These are phyloP conservation scores for Meghimatium bilineatum DNA, from an alignment of 2,888 invertebrate species.

Conservation along the genomic window DNA sequence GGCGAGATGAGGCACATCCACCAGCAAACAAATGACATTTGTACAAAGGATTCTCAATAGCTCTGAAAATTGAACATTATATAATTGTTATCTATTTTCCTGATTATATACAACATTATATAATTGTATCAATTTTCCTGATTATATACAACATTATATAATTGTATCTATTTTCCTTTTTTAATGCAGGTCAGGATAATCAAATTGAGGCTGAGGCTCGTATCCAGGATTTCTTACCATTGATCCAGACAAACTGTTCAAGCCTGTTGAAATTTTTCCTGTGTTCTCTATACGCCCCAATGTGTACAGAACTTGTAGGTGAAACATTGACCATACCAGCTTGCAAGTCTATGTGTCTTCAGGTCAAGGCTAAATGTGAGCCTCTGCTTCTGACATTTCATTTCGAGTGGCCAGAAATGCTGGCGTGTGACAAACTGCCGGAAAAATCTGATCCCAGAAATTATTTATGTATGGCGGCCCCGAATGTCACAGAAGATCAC, in stretches of 20 bases:
- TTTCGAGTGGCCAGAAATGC: slow-evolving; percentile 84
- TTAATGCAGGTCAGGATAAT: slow-evolving; percentile 81
- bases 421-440: slow-evolving; percentile 89
- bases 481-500: slow-evolving; percentile 68
- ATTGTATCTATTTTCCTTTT: background rate
- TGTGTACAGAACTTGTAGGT: slow-evolving; percentile 91
- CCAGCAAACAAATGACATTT: too few species aligned
- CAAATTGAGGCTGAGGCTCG: slow-evolving; percentile 88
- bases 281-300: slow-evolving; percentile 92
- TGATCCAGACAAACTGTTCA: slow-evolving; percentile 88
- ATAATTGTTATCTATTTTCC: too few species aligned
- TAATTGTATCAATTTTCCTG: background rate
- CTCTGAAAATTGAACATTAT: too few species aligned
- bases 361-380: slow-evolving; percentile 77
- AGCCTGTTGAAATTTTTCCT: slow-evolving; percentile 89
- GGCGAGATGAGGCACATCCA: too few species aligned
- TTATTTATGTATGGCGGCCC: slow-evolving; percentile 85
- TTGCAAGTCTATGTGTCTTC: slow-evolving; percentile 90
- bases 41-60: too few species aligned
- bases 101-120: too few species aligned
- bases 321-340: slow-evolving; percentile 86
- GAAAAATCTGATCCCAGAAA: slow-evolving; percentile 79
- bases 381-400: slow-evolving; percentile 83
- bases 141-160: too few species aligned
- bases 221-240: slow-evolving; percentile 84